Percentiles rank a stretch among this genome's conserved stretches.
Evolutionary conservation across 2,888 invertebrate species (phyloP).

Genomic region (Drosophila macrospina): DNA sequence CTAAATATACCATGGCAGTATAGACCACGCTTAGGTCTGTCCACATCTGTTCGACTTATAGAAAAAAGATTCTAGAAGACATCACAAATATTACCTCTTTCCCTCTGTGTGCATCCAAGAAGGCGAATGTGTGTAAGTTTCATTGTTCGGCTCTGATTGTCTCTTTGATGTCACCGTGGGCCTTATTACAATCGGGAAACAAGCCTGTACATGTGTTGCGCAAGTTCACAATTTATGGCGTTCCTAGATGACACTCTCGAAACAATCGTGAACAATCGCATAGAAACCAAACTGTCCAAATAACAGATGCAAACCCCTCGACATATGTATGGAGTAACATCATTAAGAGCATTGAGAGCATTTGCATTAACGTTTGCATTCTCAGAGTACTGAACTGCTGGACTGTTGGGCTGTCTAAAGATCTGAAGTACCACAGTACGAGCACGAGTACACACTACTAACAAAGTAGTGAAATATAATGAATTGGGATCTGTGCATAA

Average conservation of each 20-base stretch:
- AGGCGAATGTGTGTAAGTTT: conserved; percentile 18
- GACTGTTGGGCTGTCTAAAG: not conserved
- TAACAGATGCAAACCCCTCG: conserved; percentile 35
- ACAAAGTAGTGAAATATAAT: too few relatives aligned
- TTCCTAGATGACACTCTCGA: conserved; percentile 56
- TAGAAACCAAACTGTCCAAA: conserved; percentile 21
- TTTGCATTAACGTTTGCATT: conserved; percentile 1
- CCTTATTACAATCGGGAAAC: conserved; percentile 43
- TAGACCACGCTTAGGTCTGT: not conserved
- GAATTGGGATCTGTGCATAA: not conserved
- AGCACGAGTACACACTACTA: not conserved
- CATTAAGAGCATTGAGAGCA: conserved; percentile 33
- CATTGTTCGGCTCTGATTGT: conserved; percentile 68
- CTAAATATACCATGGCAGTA: conserved; percentile 1
- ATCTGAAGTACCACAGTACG: not conserved
- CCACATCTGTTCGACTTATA: not conserved
- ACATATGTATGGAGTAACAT: conserved; percentile 49
- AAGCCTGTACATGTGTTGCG: conserved; percentile 29
- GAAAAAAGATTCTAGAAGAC: conserved; percentile 7
- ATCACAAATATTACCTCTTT: conserved; percentile 1
- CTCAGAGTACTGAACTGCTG: not conserved
- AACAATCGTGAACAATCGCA: conserved; percentile 55
- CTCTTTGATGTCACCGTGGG: conserved; percentile 65
- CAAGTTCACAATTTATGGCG: conserved; percentile 62
- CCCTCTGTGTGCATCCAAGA: conserved; percentile 2